These are phyloP conservation scores for Parazoanthus swiftii DNA, from an alignment of 92 coral and sea anemone species.

Conservation along the genomic window DNA sequence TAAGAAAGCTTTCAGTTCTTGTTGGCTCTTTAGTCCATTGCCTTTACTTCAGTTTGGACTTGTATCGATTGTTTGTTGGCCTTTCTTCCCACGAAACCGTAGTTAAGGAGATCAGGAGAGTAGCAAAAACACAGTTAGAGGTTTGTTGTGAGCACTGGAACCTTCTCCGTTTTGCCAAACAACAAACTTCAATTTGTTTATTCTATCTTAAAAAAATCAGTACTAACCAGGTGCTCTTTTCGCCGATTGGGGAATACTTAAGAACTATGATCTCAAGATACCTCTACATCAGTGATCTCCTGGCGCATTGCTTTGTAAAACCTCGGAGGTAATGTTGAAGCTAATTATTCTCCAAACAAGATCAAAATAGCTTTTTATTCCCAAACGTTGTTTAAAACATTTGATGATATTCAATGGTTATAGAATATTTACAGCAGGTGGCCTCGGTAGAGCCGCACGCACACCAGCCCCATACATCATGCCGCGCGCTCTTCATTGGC, in stretches of 20 bases:
- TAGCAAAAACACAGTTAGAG: conserved; percentile 26
- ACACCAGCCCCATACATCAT: background rate
- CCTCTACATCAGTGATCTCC: background rate
- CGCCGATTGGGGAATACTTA: background rate
- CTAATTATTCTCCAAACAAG: conserved; percentile 3
- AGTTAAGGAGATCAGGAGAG: conserved; percentile 18
- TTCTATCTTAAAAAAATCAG: background rate
- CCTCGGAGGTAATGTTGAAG: background rate
- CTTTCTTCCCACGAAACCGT: background rate
- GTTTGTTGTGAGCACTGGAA: background rate
- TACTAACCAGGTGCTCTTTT: background rate
- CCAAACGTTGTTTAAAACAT: conserved; percentile 1
- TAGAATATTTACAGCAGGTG: conserved; percentile 19
- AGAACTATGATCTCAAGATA: background rate
- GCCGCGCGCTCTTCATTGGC: background rate
- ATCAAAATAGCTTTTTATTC: conserved; percentile 27
- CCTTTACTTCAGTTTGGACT: no score
- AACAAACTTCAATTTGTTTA: background rate
- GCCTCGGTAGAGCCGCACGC: background rate
- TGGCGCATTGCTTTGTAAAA: background rate
- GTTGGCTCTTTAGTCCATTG: no score
- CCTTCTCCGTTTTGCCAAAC: background rate
- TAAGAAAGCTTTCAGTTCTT: no score
- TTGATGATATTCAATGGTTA: conserved; percentile 7
- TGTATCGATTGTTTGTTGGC: background rate